Evolutionary conservation across 2,797 vertebrate genomes (phyloP).

Genomic region (Coluber constrictor): DNA sequence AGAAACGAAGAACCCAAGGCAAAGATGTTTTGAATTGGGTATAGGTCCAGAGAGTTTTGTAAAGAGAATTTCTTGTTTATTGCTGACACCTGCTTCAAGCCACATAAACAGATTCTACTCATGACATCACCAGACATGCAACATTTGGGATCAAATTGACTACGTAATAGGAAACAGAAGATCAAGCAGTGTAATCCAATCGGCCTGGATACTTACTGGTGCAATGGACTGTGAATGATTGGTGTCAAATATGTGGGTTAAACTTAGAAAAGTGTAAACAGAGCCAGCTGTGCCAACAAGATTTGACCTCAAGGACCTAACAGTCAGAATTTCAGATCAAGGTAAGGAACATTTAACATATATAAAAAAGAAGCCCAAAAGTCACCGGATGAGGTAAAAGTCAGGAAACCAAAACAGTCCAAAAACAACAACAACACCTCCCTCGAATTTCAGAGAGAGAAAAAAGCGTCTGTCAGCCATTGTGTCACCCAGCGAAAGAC

Average conservation of each 20-base stretch:
- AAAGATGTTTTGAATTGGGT: not conserved
- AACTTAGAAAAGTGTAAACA: not conserved
- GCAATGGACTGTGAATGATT: not conserved
- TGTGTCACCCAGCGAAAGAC: not conserved
- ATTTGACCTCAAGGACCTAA: not conserved
- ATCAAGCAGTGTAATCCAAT: not conserved
- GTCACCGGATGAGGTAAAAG: not conserved
- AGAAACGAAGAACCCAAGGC: not conserved
- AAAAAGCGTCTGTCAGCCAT: not conserved
- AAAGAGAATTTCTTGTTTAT: not conserved
- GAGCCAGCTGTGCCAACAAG: not conserved
- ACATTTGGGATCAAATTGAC: not conserved
- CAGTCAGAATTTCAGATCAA: not conserved
- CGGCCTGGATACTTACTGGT: not conserved
- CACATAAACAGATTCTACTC: not conserved
- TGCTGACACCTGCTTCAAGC: not conserved
- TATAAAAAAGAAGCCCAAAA: not conserved
- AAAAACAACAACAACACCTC: not conserved
- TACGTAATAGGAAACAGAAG: not conserved
- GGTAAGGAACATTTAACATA: not conserved
- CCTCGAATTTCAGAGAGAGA: not conserved
- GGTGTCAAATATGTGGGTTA: not conserved
- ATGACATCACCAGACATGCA: not conserved
- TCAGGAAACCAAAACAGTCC: not conserved
- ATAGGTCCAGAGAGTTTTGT: not conserved